Base-by-base conservation (phyloP, 1,140 invertebrate species). In the Euwallacea similis region DNA sequence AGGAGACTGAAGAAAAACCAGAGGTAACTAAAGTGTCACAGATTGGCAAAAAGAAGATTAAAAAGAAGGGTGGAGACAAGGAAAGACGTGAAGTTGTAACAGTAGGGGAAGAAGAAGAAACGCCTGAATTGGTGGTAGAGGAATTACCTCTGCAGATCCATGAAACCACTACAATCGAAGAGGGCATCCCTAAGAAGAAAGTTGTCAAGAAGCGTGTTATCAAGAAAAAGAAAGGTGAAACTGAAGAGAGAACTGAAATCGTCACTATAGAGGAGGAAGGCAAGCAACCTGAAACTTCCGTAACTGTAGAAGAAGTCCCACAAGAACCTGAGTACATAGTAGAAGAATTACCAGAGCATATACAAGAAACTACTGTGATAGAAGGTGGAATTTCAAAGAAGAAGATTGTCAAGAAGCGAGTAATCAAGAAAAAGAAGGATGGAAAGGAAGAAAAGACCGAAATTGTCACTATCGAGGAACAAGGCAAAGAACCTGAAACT, bases 341-440 rank as follows among this genome's bases (percentile, higher is more conserved):
- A 3, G 58, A 43, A 15, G 64, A 78, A 59, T 11, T 73, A 16
- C 71, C 83, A 75, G 80, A 83, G 73, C 62, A 69, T 72, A 74
- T 79, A 16, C 43, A 69, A 60, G 74, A 65, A 64, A 67, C 66
- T 61, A 70, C 64, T 60, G 69, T 81, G 15, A 83, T 83, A n/a
- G 77, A 83, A 74, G 79, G 80, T 61, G 81, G 77, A n/a, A 56
- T 77, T 71, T 54, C 75, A 11, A 81, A 81, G 66, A 82, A 82
- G 63, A 75, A 76, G 42, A 72, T 81, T 54, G 81, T 74, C 44
- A 84, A 80, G 54, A 74, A 82, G 66, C 68, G 73, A 11, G 33
- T 62, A 15, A 74, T 74, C 64, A 82, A 72, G 76, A 83, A 78
- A 60, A 76, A 71, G 50, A 69, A 73, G 55, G 78, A 74, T 16